Base-by-base conservation (phyloP, 2,113 vertebrate species). In the Blennius ocellaris region DNA sequence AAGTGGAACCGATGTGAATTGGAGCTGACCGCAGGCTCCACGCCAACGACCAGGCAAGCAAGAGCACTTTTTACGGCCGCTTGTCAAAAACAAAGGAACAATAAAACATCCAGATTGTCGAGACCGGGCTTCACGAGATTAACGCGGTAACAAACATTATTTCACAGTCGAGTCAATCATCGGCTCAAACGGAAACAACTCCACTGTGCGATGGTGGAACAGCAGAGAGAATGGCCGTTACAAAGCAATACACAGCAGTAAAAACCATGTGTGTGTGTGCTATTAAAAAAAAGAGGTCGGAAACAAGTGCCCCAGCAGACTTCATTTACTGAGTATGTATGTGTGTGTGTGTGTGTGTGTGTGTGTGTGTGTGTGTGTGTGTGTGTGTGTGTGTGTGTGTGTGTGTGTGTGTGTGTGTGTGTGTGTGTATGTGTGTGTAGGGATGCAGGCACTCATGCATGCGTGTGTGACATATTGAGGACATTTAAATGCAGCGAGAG, bases 401-500 rank as follows among this genome's bases (percentile, higher is more conserved):
- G 21, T 51, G 45, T 52, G 66, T 54, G 62, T 54, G 68, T 48
- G 54, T 16, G 61, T 16, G 40, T 37, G 69, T 45, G 59, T 16
- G 38, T 8, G 60, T 37, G 66, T 16, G 16, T 4, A 4, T 2
- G 2, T 4, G 16, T 4, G 6, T 2, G 2, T 4, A 6, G 41
- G 60, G 57, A 40, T 45, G 66, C 70, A 64, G 40, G 62, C 45
- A 7, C 52, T 72, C 82, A 75, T 71, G 80, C 71, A 73, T 81
- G 66, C 66, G 56, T 15, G 39, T 77, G 81, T 89, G 86, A 88
- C 87, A 85, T 90, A 90, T 85, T 86, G 81, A 85, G 89, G 87
- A 88, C 85, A 83, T 87, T 87, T 87, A 84, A 89, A 81, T 64
- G 78, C 69, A 85, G 70, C 0, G 64, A 76, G 78, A 78, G 82